Evolutionary conservation across 2,797 vertebrate genomes (phyloP).

Genomic region (Sebastiscus tertius): DNA sequence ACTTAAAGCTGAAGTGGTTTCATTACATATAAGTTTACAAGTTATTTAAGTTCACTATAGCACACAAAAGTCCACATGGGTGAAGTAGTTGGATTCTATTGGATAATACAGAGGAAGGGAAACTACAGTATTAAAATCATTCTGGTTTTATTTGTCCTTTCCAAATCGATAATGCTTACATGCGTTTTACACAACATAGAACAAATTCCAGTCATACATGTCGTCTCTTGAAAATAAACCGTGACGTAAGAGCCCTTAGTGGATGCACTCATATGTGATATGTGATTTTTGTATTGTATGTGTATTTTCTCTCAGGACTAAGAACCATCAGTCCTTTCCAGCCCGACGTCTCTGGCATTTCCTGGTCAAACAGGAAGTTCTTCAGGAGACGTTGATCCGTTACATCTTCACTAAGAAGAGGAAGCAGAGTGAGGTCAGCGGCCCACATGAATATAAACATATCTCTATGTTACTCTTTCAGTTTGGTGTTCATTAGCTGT

Average conservation of each 20-base stretch:
- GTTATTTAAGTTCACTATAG: too few species aligned
- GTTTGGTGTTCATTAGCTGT: not conserved
- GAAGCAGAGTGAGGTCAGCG: constrained; percentile 96
- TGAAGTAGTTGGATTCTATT: not conserved
- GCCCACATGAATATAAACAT: not conserved
- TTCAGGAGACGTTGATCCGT: constrained; percentile 95
- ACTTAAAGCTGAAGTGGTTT: too few species aligned
- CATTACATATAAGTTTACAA: too few species aligned
- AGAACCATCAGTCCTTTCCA: constrained; percentile 92
- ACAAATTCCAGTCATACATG: not conserved
- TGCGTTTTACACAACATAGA: not conserved
- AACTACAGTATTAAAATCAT: not conserved
- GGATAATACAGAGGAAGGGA: not conserved
- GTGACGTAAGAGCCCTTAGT: not conserved
- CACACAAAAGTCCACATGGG: too few species aligned
- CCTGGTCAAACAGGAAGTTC: constrained; percentile 96
- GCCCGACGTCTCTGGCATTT: constrained; percentile 96
- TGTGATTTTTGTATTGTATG: not conserved
- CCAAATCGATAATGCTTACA: too few species aligned
- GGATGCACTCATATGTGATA: not conserved
- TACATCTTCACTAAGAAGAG: constrained; percentile 99
- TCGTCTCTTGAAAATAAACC: not conserved
- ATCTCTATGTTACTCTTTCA: not conserved
- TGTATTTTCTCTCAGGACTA: constrained; percentile 83
- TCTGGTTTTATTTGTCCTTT: too few species aligned